phyloP scores from a whole-genome alignment of 2,888 invertebrate species.

The Himalopsyche kuldschensis region DNA sequence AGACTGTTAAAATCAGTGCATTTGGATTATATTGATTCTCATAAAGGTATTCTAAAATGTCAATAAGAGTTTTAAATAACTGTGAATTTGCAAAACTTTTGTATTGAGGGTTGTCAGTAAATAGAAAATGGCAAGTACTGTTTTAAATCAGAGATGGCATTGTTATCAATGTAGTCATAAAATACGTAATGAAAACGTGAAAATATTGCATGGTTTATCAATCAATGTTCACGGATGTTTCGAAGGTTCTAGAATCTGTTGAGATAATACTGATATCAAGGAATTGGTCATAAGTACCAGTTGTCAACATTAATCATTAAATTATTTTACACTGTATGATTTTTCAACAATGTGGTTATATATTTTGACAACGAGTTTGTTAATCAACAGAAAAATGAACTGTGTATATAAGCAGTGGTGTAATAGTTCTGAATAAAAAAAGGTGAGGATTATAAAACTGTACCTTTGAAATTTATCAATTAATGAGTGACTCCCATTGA shows the following conservation, averaged over 20 bases:
- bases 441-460: too few species aligned
- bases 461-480: too few species aligned
- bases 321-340: background rate
- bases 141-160: background rate
- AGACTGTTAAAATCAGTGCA: too few species aligned
- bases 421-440: too few species aligned
- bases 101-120: too few species aligned
- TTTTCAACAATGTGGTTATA: background rate
- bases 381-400: background rate
- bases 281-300: conserved; percentile 18
- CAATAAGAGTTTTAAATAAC: too few species aligned
- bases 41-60: too few species aligned
- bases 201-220: background rate
- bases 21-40: too few species aligned
- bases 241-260: conserved; percentile 13
- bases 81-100: too few species aligned
- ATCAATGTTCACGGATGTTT: background rate
- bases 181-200: background rate
- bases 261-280: conserved; percentile 21
- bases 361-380: background rate
- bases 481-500: too few species aligned
- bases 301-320: background rate
- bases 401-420: background rate
- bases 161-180: background rate
- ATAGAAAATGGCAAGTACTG: too few species aligned